Evolutionary conservation across 2,888 invertebrate genomes (phyloP).

Genomic region (Dynastes maya): DNA sequence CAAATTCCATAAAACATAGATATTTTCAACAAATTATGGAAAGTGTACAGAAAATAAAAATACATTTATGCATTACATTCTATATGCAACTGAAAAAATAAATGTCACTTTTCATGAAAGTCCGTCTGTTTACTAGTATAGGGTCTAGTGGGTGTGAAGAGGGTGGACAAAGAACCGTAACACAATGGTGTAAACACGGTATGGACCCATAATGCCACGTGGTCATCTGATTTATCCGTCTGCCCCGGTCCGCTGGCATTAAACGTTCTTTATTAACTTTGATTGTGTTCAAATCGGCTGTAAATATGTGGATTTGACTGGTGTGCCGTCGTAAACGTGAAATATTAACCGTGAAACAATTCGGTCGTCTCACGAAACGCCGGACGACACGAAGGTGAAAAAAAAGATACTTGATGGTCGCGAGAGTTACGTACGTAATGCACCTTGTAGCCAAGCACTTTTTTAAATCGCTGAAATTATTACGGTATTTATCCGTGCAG

Average conservation of each 20-base stretch:
- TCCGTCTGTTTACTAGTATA: not conserved
- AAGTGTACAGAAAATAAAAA: too few species aligned
- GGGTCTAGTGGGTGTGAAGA: constrained; percentile 51
- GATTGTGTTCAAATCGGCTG: constrained; percentile 57
- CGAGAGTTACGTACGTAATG: constrained; percentile 24
- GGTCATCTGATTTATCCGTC: constrained; percentile 57
- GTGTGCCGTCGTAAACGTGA: constrained; percentile 53
- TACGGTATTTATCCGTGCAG: constrained; percentile 34
- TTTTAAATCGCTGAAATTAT: constrained; percentile 47
- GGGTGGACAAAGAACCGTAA: constrained; percentile 52
- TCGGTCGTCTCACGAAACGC: constrained; percentile 44
- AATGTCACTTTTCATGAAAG: constrained; percentile 15
- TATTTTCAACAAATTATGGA: too few species aligned
- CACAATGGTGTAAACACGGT: constrained; percentile 50
- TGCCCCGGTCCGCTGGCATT: constrained; percentile 54
- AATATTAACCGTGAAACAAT: constrained; percentile 51
- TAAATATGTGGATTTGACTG: constrained; percentile 57
- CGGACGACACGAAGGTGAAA: constrained; percentile 37
- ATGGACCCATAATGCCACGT: constrained; percentile 54
- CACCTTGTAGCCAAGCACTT: constrained; percentile 9
- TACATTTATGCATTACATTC: too few species aligned
- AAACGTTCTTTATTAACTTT: constrained; percentile 58
- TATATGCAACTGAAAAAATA: not conserved
- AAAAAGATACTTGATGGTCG: constrained; percentile 33
- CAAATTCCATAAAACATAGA: too few species aligned